These are phyloP conservation scores for Drosophila ambigua DNA, from an alignment of 1,140 invertebrate genomes.

Conservation along the genomic window DNA sequence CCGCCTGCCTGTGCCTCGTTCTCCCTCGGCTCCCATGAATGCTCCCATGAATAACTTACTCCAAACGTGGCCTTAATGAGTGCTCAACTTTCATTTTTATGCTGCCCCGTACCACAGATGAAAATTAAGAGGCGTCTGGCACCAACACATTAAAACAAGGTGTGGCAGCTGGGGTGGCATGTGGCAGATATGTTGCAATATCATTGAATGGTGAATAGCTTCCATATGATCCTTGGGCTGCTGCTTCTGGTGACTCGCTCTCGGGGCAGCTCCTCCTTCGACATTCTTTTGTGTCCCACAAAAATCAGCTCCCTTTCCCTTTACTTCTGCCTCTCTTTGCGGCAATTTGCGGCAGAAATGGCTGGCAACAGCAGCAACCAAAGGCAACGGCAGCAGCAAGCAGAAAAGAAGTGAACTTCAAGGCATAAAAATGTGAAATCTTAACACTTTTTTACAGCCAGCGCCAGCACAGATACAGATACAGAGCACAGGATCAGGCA, in stretches of 20 bases:
- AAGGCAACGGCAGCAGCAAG: slow-evolving; percentile 25
- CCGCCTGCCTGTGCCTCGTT: too few species aligned
- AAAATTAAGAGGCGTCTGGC: slow-evolving; percentile 12
- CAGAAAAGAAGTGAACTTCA: slow-evolving; percentile 32
- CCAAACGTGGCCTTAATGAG: slow-evolving; percentile 72
- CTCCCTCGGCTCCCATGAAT: neutral
- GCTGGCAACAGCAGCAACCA: slow-evolving; percentile 65
- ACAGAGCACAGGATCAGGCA: slow-evolving; percentile 6
- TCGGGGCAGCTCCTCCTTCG: neutral
- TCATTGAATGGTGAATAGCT: slow-evolving; percentile 29
- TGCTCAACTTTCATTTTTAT: slow-evolving; percentile 75
- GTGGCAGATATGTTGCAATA: slow-evolving; percentile 10
- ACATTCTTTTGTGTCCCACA: too few species aligned
- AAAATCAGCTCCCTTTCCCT: neutral
- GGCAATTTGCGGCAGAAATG: slow-evolving; percentile 73
- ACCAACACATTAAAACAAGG: neutral
- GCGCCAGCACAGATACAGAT: neutral
- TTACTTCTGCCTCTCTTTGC: slow-evolving; percentile 26
- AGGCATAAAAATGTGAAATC: slow-evolving; percentile 75
- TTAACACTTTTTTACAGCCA: slow-evolving; percentile 67
- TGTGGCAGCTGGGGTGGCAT: neutral
- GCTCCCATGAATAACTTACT: slow-evolving; percentile 65
- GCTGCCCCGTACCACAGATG: slow-evolving; percentile 16
- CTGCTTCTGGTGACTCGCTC: neutral
- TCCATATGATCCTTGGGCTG: slow-evolving; percentile 9